Base-by-base conservation (phyloP, 2,797 vertebrate species). In the Tenualosa ilisha region DNA sequence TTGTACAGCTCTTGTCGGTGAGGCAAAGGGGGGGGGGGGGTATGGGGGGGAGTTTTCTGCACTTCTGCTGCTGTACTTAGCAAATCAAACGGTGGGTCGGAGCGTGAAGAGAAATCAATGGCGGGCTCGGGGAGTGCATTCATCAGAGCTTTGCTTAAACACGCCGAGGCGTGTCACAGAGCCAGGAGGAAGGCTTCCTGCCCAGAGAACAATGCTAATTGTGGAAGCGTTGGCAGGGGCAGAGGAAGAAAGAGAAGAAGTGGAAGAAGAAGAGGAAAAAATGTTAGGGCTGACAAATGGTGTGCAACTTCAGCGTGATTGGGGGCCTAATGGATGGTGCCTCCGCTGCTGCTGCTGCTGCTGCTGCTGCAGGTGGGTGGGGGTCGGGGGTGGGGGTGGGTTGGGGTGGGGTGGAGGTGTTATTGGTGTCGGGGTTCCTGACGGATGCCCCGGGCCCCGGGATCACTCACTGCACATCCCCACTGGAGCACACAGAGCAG, bases 61-160 rank as follows among this genome's bases (percentile, higher is more conserved):
- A 86, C 87, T 82, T 56, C 4, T 22, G 54, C 3, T 85, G 87
- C 50, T 87, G 90, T 92, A 88, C 91, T 93, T 94, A 92, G 92
- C 93, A 94, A 92, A 94, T 94, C 94, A 92, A 89, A 90, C 90
- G 87, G 91, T 90, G 89, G 91, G 93, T 89, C 88, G 86, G 90
- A 84, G 81, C 90, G 90, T 91, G 91, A 91, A 90, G 91, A 94
- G 91, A 94, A 95, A 93, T 94, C 92, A 89, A 84, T 94, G 90
- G 83, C 63, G 88, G 89, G 85, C 89, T 88, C 90, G 92, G 93
- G 89, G 91, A 91, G 92, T 22, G 75, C 90, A 86, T 92, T 91
- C 91, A 87, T 92, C 91, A 91, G 89, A 88, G 86, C 79, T 90
- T 91, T 86, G 92, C 92, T 86, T 90, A 91, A 90, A 88, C 0